Base-by-base conservation (phyloP, 2,888 invertebrate species). In the Atethmia centrago region DNA sequence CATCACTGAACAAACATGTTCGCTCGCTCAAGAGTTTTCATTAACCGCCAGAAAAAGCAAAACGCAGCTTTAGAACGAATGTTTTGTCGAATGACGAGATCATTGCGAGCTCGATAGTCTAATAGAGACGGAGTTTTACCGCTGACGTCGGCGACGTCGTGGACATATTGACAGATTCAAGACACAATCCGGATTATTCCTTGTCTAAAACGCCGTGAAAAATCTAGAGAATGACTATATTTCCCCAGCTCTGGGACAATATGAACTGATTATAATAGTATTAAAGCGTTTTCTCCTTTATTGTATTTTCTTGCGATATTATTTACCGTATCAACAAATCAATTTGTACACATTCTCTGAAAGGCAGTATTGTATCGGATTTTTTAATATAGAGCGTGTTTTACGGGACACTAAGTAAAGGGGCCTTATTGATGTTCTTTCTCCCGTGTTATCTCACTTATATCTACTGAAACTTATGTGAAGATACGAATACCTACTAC, bases 311-410 rank as follows among this genome's bases (percentile, higher is more conserved):
- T n/a, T 49, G 16, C 56, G 42, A 47, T 12, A 42, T 47, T 58
- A 63, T 63, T 65, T 51, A 77, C 49, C 51, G 31, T 40, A 16
- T 9, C 73, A 63, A 66, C 53, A 79, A 73, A 63, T 59, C 28
- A 74, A 74, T 78, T 74, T 42, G 47, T n/a, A 16, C 67, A 36
- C 36, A 51, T 72, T 78, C 61, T 28, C 47, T 36, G 49, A 56
- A 71, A 67, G 25, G 28, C 21, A 42, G 40, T 49, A 64, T 42
- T 68, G 36, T 45, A 64, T 19, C 47, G 58, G 53, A 74, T 69
- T 59, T 67, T 74, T 10, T 63, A 68, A 78, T 74, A 78, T 79
- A 64, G 53, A 49, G 28, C 42, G 56, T 25, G 25, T 64, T 67
- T 49, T 53, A 63, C 63, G 21, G 42, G 40, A 31, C 31, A 67